phyloP scores from a whole-genome alignment of 2,113 vertebrate genomes.

The Meles meles region DNA sequence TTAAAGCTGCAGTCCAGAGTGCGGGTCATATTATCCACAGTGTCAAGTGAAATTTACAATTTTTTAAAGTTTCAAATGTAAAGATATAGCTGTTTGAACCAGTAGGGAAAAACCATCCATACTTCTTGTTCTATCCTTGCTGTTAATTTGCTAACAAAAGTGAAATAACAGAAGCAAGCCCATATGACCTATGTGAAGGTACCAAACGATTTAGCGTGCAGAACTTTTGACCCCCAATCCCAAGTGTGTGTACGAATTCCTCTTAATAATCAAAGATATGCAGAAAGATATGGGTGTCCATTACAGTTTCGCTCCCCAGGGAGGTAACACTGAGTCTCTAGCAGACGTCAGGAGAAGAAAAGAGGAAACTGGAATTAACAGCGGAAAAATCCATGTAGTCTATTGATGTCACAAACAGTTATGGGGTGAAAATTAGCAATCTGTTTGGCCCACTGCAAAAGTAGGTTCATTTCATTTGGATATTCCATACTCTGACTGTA shows the following conservation, averaged over 20 bases:
- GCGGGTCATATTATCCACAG: not conserved
- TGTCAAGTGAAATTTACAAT: not conserved
- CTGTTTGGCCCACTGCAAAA: not conserved
- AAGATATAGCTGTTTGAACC: not conserved
- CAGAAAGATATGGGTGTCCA: not conserved
- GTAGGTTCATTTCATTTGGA: not conserved
- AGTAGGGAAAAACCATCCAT: not conserved
- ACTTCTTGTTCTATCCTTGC: not conserved
- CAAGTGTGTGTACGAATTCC: not conserved
- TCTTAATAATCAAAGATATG: not conserved
- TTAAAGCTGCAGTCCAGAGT: not conserved
- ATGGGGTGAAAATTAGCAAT: not conserved
- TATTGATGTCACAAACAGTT: not conserved
- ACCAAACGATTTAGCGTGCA: not conserved
- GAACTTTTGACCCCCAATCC: not conserved
- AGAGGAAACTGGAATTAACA: not conserved
- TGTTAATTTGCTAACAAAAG: not conserved
- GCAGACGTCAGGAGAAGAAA: not conserved
- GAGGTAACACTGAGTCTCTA: not conserved
- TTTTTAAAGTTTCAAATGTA: conserved; percentile 18
- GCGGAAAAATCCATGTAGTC: not conserved
- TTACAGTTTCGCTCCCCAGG: not conserved
- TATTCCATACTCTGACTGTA: not conserved
- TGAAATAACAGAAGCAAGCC: not conserved
- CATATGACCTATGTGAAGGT: not conserved